Evolutionary conservation across 2,797 vertebrate species (phyloP), one percentile per base, ranked within the genome.

Genomic region (Phrynocephalus guinanensis): DNA sequence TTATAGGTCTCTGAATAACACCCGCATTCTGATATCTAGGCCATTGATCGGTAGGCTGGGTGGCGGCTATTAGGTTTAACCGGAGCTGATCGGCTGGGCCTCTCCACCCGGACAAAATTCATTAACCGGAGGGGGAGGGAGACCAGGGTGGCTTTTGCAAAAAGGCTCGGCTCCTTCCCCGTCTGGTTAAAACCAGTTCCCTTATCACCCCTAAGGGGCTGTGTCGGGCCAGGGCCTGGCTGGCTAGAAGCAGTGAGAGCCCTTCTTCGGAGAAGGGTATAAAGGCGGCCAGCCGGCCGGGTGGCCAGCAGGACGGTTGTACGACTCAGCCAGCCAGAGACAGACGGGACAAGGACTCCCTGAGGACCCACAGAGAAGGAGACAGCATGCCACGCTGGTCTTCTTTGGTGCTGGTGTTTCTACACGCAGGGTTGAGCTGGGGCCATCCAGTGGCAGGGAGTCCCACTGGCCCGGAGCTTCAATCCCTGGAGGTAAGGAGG

Each of bases 201-300:
- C 83, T 91, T 90, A 87, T 84, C 20, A 0, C 87, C 79, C 30
- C 48, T 0, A 18, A 5, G 4, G 56, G 84, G 86, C 28, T 24
- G 71, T 85, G 82, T 82, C 81, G 18, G 38, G 56, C 6, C 71
- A 77, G 91, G 68, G 81, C 66, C 83, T 84, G 92, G 85, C 77
- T 48, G 82, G 87, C 83, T 88, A 1, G 85, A 90, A 85, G 88
- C 90, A 91, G 92, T 84, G 67, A n/a, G n/a, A 9, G 88, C 26
- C 67, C 52, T 50, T 82, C 89, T 88, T 73, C 18, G 50, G 0
- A 84, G 18, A 15, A 82, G 80, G 86, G n/a, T 87, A 79, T 63
- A 86, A 91, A 79, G 76, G 60, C 2, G 20, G 81, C 71, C 28
- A 0, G 28, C 16, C 11, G 6, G 18, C 9, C 3, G 20, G 15